These are phyloP conservation scores for Dioctria rufipes DNA, from an alignment of 2,888 invertebrate species.

Conservation along the genomic window DNA sequence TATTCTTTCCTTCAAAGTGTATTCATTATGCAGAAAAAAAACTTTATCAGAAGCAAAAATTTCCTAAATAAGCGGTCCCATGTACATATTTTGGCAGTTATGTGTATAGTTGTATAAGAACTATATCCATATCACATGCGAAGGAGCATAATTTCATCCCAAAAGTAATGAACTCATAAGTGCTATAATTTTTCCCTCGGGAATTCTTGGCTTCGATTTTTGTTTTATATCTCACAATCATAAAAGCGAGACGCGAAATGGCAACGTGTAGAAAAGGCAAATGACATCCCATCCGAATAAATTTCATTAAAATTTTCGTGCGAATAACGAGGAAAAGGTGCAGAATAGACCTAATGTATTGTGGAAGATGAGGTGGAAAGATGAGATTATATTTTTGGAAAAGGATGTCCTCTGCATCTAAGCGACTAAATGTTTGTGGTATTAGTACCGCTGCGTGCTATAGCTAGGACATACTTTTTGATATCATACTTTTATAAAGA, in stretches of 20 bases:
- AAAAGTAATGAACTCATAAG: not conserved
- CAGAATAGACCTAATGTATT: not conserved
- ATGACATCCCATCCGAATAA: slow-evolving; percentile 31
- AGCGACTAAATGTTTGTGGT: not conserved
- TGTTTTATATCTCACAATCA: not conserved
- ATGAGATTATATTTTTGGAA: not conserved
- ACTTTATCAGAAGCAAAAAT: too few relatives aligned
- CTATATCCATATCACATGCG: too few relatives aligned
- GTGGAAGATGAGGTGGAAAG: not conserved
- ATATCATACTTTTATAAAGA: not conserved
- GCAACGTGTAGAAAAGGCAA: not conserved
- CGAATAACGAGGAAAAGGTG: not conserved
- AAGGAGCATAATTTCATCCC: not conserved
- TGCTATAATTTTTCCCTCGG: not conserved
- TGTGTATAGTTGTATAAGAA: too few relatives aligned
- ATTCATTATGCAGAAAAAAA: too few relatives aligned
- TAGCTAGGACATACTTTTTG: too few relatives aligned
- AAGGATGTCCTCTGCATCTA: not conserved
- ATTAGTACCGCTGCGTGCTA: not conserved
- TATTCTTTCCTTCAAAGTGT: too few relatives aligned
- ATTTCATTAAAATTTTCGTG: slow-evolving; percentile 15
- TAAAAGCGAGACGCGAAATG: not conserved
- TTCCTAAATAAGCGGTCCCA: too few relatives aligned
- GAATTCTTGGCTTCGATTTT: not conserved
- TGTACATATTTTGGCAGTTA: too few relatives aligned